Evolutionary conservation across 1,140 invertebrate species (phyloP).

Genomic region (Globodera rostochiensis): DNA sequence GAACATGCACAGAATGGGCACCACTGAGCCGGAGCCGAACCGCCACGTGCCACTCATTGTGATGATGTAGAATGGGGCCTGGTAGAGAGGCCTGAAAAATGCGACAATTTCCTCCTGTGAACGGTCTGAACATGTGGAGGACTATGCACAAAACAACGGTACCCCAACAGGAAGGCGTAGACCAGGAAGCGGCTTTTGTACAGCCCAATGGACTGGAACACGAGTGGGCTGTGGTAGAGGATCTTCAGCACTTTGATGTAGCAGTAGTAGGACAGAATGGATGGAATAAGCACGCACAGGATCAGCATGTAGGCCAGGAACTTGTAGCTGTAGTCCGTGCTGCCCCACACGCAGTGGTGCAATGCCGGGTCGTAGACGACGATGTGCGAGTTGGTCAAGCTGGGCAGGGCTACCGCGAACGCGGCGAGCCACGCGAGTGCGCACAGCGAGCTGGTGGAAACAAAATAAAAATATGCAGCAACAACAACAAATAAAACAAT

Average conservation of each 20-base stretch:
- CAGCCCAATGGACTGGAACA: slow-evolving; percentile 63
- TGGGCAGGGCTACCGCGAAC: slow-evolving; percentile 59
- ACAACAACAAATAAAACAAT: slow-evolving; percentile 25
- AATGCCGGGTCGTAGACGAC: slow-evolving; percentile 61
- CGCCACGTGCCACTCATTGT: slow-evolving; percentile 50
- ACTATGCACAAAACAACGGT: not conserved
- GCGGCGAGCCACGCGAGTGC: slow-evolving; percentile 62
- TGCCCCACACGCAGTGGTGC: slow-evolving; percentile 58
- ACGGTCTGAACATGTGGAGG: not conserved
- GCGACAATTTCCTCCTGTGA: not conserved
- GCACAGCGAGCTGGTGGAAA: slow-evolving; percentile 33
- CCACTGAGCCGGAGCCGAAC: slow-evolving; percentile 31
- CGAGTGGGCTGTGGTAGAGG: slow-evolving; percentile 63
- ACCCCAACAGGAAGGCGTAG: slow-evolving; percentile 60
- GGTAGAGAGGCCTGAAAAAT: slow-evolving; percentile 60
- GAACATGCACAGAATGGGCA: slow-evolving; percentile 56
- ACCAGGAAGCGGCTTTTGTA: slow-evolving; percentile 64
- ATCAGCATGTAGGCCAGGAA: slow-evolving; percentile 64
- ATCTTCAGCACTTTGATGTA: slow-evolving; percentile 63
- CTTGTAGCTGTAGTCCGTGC: slow-evolving; percentile 61
- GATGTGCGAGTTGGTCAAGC: slow-evolving; percentile 62
- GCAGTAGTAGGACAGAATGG: slow-evolving; percentile 59
- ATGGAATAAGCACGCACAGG: slow-evolving; percentile 60
- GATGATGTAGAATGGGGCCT: slow-evolving; percentile 61
- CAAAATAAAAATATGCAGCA: not conserved